These are phyloP conservation scores for Alcis repandata DNA, from an alignment of 2,888 invertebrate species.

Conservation along the genomic window DNA sequence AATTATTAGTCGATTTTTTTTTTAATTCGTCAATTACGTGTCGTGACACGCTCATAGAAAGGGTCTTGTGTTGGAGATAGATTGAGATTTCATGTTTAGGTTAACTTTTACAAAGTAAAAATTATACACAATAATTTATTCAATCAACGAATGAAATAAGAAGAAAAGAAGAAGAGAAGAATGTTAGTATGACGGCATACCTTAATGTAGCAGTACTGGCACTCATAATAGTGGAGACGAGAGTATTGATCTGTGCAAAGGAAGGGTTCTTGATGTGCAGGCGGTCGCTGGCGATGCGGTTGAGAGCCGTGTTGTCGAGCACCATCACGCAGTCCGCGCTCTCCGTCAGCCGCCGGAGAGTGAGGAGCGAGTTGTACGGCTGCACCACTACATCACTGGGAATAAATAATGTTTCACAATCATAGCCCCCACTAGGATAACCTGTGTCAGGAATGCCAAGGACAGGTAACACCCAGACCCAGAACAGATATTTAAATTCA, in stretches of 20 bases:
- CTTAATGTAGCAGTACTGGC: constrained; percentile 98
- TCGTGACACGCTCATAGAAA: too few relatives aligned
- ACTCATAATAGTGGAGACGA: constrained; percentile 99
- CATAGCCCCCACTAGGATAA: too few relatives aligned
- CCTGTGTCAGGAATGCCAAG: too few relatives aligned
- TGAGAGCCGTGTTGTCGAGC: constrained; percentile 98
- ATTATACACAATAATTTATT: too few relatives aligned
- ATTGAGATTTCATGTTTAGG: too few relatives aligned
- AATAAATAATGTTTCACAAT: not conserved
- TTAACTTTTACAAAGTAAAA: too few relatives aligned
- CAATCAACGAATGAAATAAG: too few relatives aligned
- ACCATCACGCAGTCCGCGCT: constrained; percentile 99
- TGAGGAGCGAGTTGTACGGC: constrained; percentile 98
- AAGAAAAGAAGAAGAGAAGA: not conserved
- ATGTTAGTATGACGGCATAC: constrained; percentile 62
- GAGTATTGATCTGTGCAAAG: constrained; percentile 98
- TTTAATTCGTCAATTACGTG: too few relatives aligned
- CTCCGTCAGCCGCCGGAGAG: constrained; percentile 96
- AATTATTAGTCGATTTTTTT: too few relatives aligned
- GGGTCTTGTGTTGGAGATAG: too few relatives aligned
- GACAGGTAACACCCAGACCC: too few relatives aligned
- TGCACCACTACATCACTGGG: constrained; percentile 97
- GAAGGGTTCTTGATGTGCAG: constrained; percentile 98
- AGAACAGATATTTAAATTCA: too few relatives aligned
- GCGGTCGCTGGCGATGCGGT: constrained; percentile 96